These are phyloP conservation scores for Macrobrachium rosenbergii DNA, from an alignment of 1,140 invertebrate genomes.

Conservation along the genomic window DNA sequence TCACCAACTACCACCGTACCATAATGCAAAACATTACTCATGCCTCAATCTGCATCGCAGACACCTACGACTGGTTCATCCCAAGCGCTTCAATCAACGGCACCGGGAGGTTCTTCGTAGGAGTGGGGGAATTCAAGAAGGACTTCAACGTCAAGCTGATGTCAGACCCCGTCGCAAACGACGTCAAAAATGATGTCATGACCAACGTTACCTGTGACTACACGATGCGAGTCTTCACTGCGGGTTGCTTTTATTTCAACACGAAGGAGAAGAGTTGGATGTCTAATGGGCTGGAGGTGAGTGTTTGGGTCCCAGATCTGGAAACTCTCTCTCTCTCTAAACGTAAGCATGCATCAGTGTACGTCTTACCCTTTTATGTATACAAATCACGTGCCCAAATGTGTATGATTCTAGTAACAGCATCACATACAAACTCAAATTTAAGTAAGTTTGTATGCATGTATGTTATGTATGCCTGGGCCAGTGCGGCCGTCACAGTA, in stretches of 20 bases:
- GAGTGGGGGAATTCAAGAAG: constrained; percentile 65
- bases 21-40: neutral
- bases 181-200: constrained; percentile 40
- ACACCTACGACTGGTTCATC: constrained; percentile 18
- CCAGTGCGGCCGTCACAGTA: neutral
- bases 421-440: no score
- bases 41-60: neutral
- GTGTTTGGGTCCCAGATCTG: neutral
- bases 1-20: neutral
- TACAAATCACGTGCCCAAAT: no score
- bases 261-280: constrained; percentile 67
- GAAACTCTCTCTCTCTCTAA: no score
- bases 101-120: constrained; percentile 68
- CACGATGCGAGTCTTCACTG: constrained; percentile 68
- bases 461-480: no score
- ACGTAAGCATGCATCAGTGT: no score
- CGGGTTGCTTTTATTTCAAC: constrained; percentile 69
- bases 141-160: constrained; percentile 24
- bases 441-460: no score
- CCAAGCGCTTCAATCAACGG: constrained; percentile 6
- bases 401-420: no score
- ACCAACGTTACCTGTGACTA: constrained; percentile 67
- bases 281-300: constrained; percentile 68
- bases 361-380: no score
- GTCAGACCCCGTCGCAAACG: constrained; percentile 64